Evolutionary conservation across 2,113 vertebrate genomes (phyloP).

Genomic region (Hiodon alosoides): DNA sequence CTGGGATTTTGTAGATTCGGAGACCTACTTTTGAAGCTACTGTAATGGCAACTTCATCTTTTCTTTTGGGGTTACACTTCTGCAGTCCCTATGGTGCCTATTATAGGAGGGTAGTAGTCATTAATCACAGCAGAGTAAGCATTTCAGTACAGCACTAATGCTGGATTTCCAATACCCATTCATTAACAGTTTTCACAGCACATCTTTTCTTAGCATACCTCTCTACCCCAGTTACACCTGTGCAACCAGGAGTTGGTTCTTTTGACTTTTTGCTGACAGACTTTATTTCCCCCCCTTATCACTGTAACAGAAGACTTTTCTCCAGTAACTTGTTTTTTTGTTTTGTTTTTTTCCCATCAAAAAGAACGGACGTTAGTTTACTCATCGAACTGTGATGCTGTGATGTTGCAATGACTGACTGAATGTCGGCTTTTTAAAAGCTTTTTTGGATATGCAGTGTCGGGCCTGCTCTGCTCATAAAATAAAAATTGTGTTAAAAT

Average conservation of each 20-base stretch:
- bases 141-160: conserved; percentile 52
- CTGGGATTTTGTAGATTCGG: conserved; percentile 15
- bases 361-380: too few relatives aligned
- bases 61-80: conserved; percentile 53
- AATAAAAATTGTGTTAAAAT: too few relatives aligned
- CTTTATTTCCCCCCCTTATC: conserved; percentile 39
- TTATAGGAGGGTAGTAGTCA: conserved; percentile 59
- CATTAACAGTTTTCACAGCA: conserved; percentile 60
- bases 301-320: conserved; percentile 22
- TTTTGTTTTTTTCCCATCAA: not conserved
- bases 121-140: conserved; percentile 65
- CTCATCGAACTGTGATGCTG: not conserved
- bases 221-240: conserved; percentile 54
- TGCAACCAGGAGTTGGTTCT: conserved; percentile 50
- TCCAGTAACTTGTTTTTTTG: conserved; percentile 21
- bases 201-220: conserved; percentile 56
- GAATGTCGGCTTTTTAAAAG: too few relatives aligned
- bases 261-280: conserved; percentile 51
- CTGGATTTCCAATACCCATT: conserved; percentile 62
- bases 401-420: not conserved
- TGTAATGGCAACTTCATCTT: conserved; percentile 58
- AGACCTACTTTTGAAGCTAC: conserved; percentile 40
- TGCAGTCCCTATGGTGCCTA: conserved; percentile 63
- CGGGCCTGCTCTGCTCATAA: too few relatives aligned
- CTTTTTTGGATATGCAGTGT: too few relatives aligned